Evolutionary conservation across 2,797 vertebrate species (phyloP).

Genomic region (Protonibea diacanthus): DNA sequence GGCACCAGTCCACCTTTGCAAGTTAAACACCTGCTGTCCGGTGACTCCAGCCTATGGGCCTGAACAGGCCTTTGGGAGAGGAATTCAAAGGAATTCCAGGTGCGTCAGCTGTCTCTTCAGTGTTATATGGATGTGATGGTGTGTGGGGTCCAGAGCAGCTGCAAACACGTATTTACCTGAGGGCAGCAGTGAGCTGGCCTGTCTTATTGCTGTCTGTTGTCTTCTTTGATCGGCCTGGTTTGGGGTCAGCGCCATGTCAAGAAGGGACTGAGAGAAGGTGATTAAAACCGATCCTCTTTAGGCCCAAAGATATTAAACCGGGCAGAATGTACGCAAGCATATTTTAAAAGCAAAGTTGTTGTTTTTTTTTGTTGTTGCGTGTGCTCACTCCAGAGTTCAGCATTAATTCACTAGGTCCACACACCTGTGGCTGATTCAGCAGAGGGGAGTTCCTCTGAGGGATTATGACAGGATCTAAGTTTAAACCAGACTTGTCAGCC

Average conservation of each 20-base stretch:
- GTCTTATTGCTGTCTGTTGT: slow-evolving; percentile 30
- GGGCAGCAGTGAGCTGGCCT: slow-evolving; percentile 25
- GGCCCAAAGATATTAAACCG: not conserved
- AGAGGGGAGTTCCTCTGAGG: slow-evolving; percentile 48
- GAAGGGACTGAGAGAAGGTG: slow-evolving; percentile 9
- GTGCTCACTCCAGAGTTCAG: slow-evolving; percentile 14
- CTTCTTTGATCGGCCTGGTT: slow-evolving; percentile 33
- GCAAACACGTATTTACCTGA: slow-evolving; percentile 50
- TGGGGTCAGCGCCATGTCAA: slow-evolving; percentile 41
- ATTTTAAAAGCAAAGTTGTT: not conserved
- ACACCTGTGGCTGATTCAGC: slow-evolving; percentile 63
- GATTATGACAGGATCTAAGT: slow-evolving; percentile 63
- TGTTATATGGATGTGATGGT: slow-evolving; percentile 27
- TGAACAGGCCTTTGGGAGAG: slow-evolving; percentile 27
- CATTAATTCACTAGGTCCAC: slow-evolving; percentile 21
- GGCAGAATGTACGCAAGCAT: not conserved
- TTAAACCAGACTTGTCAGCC: slow-evolving; percentile 59
- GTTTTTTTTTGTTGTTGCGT: not conserved
- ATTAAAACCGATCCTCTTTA: slow-evolving; percentile 27
- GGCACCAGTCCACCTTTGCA: not conserved
- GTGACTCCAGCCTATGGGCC: slow-evolving; percentile 10
- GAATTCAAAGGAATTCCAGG: slow-evolving; percentile 48
- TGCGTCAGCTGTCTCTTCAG: slow-evolving; percentile 27
- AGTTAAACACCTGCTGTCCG: slow-evolving; percentile 35
- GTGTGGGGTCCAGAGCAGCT: slow-evolving; percentile 57